Evolutionary conservation across 2,888 invertebrate genomes (phyloP).

Genomic region (Lepidonotus clava): DNA sequence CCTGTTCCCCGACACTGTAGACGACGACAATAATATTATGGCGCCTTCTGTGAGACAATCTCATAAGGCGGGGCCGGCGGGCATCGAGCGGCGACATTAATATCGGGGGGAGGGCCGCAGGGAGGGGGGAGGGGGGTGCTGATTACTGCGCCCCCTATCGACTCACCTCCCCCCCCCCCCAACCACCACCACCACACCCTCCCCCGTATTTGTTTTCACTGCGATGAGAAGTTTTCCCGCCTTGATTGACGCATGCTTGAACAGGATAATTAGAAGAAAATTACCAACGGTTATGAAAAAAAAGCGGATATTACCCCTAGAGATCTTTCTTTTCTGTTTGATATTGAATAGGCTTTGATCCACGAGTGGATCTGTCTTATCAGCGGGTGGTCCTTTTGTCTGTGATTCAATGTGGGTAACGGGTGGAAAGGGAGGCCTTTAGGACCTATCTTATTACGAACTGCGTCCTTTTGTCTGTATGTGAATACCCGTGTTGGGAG

Average conservation of each 20-base stretch:
- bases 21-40: background rate
- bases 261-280: conserved; percentile 24
- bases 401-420: no score
- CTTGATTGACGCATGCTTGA: background rate
- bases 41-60: background rate
- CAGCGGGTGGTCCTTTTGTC: no score
- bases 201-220: background rate
- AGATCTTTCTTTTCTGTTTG: no score
- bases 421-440: no score
- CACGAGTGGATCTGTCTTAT: no score
- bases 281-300: conserved; percentile 14
- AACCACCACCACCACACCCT: background rate
- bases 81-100: background rate
- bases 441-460: no score
- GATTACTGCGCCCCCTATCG: background rate
- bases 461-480: no score
- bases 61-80: background rate
- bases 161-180: background rate
- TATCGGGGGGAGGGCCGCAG: background rate
- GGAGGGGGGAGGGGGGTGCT: background rate
- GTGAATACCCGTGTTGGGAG: no score
- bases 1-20: background rate
- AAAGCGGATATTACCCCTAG: background rate
- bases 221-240: background rate
- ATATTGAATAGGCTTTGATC: no score